Evolutionary conservation across 2,113 vertebrate species (phyloP).

Genomic region (Scytalopus superciliaris): DNA sequence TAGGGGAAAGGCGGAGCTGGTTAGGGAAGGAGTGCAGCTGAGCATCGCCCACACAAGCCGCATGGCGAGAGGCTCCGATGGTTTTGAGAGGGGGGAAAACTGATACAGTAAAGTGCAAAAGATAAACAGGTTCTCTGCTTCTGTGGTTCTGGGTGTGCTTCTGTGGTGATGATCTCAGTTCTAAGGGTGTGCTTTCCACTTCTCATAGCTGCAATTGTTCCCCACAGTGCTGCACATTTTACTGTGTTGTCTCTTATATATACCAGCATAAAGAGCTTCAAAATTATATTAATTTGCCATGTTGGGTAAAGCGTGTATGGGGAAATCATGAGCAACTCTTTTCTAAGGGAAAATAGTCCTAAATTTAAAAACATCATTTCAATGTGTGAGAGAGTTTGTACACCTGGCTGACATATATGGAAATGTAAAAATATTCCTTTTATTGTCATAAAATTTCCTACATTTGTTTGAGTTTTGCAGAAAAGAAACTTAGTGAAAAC

Average conservation of each 20-base stretch:
- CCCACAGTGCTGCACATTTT: background rate
- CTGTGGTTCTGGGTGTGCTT: no score
- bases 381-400: background rate
- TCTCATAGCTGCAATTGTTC: no score
- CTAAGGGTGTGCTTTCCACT: no score
- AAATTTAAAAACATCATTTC: background rate
- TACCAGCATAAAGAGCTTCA: background rate
- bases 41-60: no score
- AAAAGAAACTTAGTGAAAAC: background rate
- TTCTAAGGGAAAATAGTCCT: background rate
- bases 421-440: background rate
- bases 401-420: background rate
- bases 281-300: background rate
- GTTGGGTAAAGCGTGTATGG: background rate
- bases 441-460: background rate
- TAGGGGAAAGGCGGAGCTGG: no score
- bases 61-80: no score
- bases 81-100: no score
- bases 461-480: background rate
- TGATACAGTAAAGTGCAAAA: no score
- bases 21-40: no score
- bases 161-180: no score
- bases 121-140: no score
- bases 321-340: background rate
- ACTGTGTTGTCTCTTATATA: background rate